A percentile compares a stretch with the other conserved stretches of the same genome.
phyloP scores from a whole-genome alignment of 1,140 invertebrate species.

The Marisa cornuarietis region DNA sequence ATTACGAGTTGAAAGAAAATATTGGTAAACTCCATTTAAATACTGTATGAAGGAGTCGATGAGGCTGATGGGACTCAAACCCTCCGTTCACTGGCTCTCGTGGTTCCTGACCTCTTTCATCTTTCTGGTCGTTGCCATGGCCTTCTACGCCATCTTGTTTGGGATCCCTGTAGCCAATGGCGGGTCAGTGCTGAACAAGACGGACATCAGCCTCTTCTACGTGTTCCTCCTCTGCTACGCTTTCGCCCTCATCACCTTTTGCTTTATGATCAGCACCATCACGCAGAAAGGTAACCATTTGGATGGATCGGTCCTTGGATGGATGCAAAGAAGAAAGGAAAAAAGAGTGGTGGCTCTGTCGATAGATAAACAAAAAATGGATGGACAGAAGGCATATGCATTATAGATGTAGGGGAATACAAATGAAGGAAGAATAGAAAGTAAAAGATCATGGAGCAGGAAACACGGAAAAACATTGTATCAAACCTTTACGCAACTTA shows the following conservation, averaged over 20 bases:
- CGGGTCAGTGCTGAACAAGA: conserved; percentile 65
- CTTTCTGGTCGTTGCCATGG: conserved; percentile 72
- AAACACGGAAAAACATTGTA: not conserved
- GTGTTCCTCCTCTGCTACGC: conserved; percentile 70
- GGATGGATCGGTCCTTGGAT: too few species aligned
- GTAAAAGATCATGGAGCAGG: not conserved
- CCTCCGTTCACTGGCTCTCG: conserved; percentile 83
- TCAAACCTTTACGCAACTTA: too few species aligned
- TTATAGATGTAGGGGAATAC: too few species aligned
- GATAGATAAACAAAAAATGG: too few species aligned
- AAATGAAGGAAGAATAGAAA: not conserved
- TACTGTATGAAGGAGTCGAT: conserved; percentile 76
- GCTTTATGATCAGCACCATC: conserved; percentile 70
- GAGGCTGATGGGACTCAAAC: conserved; percentile 88
- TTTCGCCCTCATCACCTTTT: conserved; percentile 69
- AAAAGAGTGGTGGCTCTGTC: too few species aligned
- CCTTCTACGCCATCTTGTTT: conserved; percentile 62
- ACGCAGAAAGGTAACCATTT: conserved; percentile 72
- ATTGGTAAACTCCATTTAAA: not conserved
- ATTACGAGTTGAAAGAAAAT: not conserved
- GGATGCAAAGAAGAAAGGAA: too few species aligned
- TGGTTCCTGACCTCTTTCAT: conserved; percentile 83
- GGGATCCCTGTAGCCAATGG: conserved; percentile 26
- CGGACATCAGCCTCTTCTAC: conserved; percentile 67
- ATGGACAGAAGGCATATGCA: too few species aligned